A percentile compares a stretch with the other conserved stretches of the same genome.
These are phyloP conservation scores for Diarsia dahlii DNA, from an alignment of 2,888 invertebrate genomes.

Conservation along the genomic window DNA sequence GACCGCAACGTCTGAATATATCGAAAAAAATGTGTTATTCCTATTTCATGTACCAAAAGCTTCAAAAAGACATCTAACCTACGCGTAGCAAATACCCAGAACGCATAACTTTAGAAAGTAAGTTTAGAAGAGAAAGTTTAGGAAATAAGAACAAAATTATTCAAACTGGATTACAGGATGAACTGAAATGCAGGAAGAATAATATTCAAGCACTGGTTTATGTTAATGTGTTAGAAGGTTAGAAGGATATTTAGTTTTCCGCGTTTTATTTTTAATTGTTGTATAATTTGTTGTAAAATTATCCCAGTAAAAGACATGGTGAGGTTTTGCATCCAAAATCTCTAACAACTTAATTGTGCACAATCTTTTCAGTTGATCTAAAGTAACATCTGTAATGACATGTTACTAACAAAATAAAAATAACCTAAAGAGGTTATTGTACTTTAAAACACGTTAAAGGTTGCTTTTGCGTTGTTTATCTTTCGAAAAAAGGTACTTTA, in stretches of 20 bases:
- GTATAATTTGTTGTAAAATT: neutral
- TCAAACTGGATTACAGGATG: neutral
- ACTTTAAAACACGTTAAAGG: neutral
- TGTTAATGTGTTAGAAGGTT: neutral
- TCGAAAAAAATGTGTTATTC: neutral
- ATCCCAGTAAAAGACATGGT: neutral
- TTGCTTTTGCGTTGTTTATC: neutral
- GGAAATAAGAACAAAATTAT: constrained; percentile 16
- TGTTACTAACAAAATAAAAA: neutral
- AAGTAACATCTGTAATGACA: neutral
- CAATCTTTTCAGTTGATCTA: neutral
- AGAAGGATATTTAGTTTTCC: neutral
- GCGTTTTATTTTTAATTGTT: neutral
- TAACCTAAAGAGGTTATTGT: neutral
- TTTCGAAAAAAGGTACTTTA: neutral
- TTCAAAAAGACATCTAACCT: constrained; percentile 1
- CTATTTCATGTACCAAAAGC: neutral
- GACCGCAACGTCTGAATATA: neutral
- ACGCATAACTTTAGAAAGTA: constrained; percentile 3
- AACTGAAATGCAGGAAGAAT: constrained; percentile 3
- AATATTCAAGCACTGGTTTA: constrained; percentile 1
- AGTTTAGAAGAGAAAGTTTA: neutral
- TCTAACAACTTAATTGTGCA: neutral
- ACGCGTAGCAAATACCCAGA: constrained; percentile 2
- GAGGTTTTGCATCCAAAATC: neutral